Percentiles rank a stretch among this genome's conserved stretches.
Conservation (phyloP, 1,140 invertebrate species). For the Drosophila carrolli region DNA sequence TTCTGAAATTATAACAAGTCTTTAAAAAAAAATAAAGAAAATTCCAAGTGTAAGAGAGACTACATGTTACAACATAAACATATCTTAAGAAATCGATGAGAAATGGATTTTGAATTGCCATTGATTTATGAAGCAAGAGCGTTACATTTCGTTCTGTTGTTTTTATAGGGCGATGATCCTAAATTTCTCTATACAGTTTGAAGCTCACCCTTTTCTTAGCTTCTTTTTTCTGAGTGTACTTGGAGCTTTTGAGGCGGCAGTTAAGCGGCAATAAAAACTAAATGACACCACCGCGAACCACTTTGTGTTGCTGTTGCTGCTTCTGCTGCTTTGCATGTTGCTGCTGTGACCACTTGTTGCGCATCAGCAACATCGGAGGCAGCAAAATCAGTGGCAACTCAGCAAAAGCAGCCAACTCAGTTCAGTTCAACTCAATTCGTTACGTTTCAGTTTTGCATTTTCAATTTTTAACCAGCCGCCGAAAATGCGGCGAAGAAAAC, state of each 20-base stretch:
- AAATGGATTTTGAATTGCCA: no score
- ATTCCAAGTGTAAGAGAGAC: no score
- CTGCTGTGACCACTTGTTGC: conserved; percentile 23
- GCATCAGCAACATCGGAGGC: conserved; percentile 17
- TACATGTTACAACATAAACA: no score
- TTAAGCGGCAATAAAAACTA: conserved; percentile 30
- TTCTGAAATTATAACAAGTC: no score
- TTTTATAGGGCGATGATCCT: no score
- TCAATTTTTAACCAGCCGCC: neutral
- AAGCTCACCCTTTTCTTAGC: neutral
- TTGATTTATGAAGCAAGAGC: no score
- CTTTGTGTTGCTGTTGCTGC: conserved; percentile 17
- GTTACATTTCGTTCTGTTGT: no score
- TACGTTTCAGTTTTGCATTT: conserved; percentile 28
- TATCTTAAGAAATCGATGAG: no score
- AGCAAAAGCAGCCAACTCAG: neutral
- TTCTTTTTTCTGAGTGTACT: conserved; percentile 16
- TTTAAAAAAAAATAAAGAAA: no score
- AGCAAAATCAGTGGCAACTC: neutral
- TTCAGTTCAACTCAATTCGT: conserved; percentile 3
- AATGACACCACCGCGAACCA: conserved; percentile 15
- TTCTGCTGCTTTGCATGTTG: conserved; percentile 10
- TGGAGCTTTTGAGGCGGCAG: neutral
- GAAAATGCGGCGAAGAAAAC: conserved; percentile 3
- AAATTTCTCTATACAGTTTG: no score